Conservation (phyloP, 2,113 vertebrate species). For the Phalacrocorax brasilianus region DNA sequence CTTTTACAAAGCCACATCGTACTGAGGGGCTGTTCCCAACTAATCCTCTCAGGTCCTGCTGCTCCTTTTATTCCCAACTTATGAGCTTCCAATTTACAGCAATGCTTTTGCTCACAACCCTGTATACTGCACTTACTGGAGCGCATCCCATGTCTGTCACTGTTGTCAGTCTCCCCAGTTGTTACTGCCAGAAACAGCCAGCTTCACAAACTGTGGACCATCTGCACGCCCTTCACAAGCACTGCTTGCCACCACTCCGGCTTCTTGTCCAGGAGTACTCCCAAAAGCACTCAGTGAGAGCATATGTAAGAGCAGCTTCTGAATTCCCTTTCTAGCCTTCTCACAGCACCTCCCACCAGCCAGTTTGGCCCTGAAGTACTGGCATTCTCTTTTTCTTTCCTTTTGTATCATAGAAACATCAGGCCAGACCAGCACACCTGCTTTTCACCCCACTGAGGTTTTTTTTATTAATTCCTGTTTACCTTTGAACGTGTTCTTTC, state of each 20-base stretch:
- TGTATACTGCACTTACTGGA: neutral
- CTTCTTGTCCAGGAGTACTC: neutral
- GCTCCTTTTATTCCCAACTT: neutral
- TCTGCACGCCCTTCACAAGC: neutral
- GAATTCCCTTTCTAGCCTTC: neutral
- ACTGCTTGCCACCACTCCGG: neutral
- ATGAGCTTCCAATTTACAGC: neutral
- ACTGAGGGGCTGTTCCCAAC: neutral
- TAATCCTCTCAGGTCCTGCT: neutral
- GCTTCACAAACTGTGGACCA: neutral
- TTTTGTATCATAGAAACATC: neutral
- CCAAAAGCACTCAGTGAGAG: neutral
- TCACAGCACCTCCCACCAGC: rapidly evolving
- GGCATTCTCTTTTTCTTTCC: neutral
- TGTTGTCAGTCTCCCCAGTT: rapidly evolving
- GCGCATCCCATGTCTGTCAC: neutral
- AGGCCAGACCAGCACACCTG: neutral
- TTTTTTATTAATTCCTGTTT: neutral
- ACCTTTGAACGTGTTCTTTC: neutral
- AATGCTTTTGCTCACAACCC: neutral
- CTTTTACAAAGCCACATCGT: neutral
- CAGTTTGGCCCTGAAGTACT: neutral
- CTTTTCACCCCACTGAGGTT: rapidly evolving
- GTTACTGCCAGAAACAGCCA: neutral
- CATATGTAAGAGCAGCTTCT: neutral